Evolutionary conservation across 2,797 vertebrate genomes (phyloP).

Genomic region (Gallinago stenura): DNA sequence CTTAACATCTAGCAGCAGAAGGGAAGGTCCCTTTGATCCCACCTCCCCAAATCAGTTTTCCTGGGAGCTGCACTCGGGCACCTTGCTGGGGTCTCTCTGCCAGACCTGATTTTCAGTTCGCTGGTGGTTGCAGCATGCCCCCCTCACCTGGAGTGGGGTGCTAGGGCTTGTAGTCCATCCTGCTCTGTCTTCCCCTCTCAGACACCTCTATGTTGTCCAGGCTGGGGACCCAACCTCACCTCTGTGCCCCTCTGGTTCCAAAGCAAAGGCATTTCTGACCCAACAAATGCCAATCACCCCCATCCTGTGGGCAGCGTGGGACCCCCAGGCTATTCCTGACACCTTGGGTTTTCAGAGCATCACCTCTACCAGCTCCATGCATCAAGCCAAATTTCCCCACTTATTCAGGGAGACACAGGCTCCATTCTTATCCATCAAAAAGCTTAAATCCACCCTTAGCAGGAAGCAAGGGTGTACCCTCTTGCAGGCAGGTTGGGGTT

Average conservation of each 20-base stretch:
- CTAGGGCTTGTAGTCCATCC: not conserved
- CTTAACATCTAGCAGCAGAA: not conserved
- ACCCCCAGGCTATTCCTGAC: not conserved
- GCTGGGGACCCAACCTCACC: not conserved
- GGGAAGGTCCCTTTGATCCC: not conserved
- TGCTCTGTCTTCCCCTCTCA: not conserved
- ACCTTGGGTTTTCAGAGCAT: not conserved
- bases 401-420: not conserved
- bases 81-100: rapidly evolving
- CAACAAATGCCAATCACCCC: not conserved
- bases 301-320: not conserved
- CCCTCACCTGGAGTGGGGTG: rapidly evolving
- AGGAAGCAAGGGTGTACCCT: not conserved
- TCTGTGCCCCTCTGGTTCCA: not conserved
- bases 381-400: not conserved
- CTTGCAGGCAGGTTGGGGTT: not conserved
- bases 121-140: not conserved
- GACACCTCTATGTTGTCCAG: no score
- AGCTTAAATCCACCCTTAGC: not conserved
- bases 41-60: not conserved
- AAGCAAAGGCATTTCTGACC: not conserved
- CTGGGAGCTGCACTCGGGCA: not conserved
- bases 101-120: not conserved
- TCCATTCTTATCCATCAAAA: not conserved
- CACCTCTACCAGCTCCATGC: not conserved